Base-by-base conservation (phyloP, 2,888 invertebrate genomes). In the Cenopis cana region DNA sequence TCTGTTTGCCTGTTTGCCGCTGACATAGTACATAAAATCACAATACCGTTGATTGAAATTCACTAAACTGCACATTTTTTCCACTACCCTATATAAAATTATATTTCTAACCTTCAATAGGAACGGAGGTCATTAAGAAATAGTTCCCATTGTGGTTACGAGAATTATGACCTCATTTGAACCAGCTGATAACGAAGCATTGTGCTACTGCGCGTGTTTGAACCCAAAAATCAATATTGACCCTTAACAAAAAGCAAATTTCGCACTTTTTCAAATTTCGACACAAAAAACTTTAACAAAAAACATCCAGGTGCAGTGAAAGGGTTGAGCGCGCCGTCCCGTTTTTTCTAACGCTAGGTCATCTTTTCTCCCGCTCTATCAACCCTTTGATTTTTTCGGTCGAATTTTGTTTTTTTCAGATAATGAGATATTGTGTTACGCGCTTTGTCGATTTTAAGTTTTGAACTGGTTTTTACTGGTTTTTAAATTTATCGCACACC, bases 391-490 rank as follows among this genome's bases (percentile, higher is more conserved):
- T 90, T 90, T 93, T 92, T 83, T 89, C 87, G 91, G 89, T 87
- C 85, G 90, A 91, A 91, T 92, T 89, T 89, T 82, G 85, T 85
- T 87, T 89, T 89, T 87, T 81, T 75, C 76, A 81, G 78, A 86
- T 91, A 93, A 93, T 91, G 91, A 92, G 90, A 90, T 91, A 93
- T 93, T 93, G 91, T 93, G 82, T 89, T 88, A 82, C 87, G 84
- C 79, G 76, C 85, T 84, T 87, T 88, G 88, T 82, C 85, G 46
- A 46, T 46, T 46, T 33, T 78, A 85, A 84, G 78, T 83, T 85
- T 78, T 79, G 79, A 85, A 80, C 82, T 79, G 77, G 62, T 73
- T 72, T 74, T 50, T 50, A 17, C 82, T 79, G 76, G 59, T 74
- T 67, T 68, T 69, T 73, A 76, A 64, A 66, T 73, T 69, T 64